A percentile compares a stretch with the other conserved stretches of the same genome.
phyloP scores from a whole-genome alignment of 1,140 invertebrate genomes.

The Choristoneura fumiferana region DNA sequence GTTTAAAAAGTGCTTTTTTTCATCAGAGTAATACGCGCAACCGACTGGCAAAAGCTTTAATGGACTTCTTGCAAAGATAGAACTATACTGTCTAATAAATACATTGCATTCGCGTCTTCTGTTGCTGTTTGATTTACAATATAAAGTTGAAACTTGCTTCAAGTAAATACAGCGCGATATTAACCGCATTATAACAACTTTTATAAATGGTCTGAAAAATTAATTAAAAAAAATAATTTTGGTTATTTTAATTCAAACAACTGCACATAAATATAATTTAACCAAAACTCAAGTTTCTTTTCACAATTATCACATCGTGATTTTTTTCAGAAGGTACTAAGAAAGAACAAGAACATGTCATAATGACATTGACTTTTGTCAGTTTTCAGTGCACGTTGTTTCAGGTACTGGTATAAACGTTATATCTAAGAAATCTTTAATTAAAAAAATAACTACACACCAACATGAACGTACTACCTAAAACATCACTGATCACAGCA shows the following conservation, averaged over 20 bases:
- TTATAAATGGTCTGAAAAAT: not conserved
- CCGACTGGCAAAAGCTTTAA: conserved; percentile 39
- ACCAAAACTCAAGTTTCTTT: not conserved
- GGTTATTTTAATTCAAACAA: not conserved
- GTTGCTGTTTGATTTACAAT: conserved; percentile 19
- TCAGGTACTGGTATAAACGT: too few relatives aligned
- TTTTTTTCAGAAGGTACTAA: not conserved
- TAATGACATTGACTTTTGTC: too few relatives aligned
- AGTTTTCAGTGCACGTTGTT: too few relatives aligned
- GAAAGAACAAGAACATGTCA: too few relatives aligned
- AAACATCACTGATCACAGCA: too few relatives aligned
- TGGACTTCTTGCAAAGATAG: conserved; percentile 25
- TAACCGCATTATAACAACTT: conserved; percentile 44
- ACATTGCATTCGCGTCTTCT: conserved; percentile 26
- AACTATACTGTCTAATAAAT: conserved; percentile 33
- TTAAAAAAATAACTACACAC: too few relatives aligned
- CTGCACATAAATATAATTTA: conserved; percentile 1
- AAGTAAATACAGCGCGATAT: conserved; percentile 37
- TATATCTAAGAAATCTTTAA: too few relatives aligned
- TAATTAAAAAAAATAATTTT: not conserved
- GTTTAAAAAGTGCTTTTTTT: conserved; percentile 63
- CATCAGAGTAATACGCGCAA: conserved; percentile 61
- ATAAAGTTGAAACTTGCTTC: conserved; percentile 41
- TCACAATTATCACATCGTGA: conserved; percentile 13
- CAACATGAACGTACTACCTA: too few relatives aligned